A percentile compares a stretch with the other conserved stretches of the same genome.
Conservation (phyloP, 2,113 vertebrate species). For the Megaceryle torquata region DNA sequence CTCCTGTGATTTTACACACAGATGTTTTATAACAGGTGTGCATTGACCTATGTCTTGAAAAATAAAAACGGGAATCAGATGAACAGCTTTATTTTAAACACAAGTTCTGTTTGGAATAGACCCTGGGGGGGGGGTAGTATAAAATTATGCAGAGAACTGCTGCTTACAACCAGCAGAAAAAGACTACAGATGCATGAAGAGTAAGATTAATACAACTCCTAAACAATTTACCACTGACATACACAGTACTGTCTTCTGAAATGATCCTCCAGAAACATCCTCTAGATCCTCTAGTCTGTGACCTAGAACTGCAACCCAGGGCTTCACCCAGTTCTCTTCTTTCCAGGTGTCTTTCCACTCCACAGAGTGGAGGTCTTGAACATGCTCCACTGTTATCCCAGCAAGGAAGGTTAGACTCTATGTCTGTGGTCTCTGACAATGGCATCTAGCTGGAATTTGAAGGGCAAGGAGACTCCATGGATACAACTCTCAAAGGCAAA, state of each 20-base stretch:
- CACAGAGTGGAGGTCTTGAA: background rate
- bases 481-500: background rate
- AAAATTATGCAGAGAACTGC: conserved; percentile 6
- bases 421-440: background rate
- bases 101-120: background rate
- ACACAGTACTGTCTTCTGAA: background rate
- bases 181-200: background rate
- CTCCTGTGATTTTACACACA: background rate
- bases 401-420: background rate
- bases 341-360: background rate
- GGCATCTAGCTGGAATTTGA: background rate
- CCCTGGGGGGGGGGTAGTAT: background rate
- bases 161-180: conserved; percentile 6
- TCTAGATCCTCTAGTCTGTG: too few relatives aligned
- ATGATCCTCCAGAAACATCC: background rate
- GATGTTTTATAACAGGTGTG: background rate
- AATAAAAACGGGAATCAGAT: background rate
- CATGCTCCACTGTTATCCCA: background rate
- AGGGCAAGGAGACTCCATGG: background rate
- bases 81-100: background rate
- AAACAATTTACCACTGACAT: background rate
- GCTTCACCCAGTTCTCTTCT: accelerated
- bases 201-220: background rate
- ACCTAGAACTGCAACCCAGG: background rate
- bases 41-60: background rate